phyloP scores from a whole-genome alignment of 2,113 vertebrate species.

The Ascaphus truei region DNA sequence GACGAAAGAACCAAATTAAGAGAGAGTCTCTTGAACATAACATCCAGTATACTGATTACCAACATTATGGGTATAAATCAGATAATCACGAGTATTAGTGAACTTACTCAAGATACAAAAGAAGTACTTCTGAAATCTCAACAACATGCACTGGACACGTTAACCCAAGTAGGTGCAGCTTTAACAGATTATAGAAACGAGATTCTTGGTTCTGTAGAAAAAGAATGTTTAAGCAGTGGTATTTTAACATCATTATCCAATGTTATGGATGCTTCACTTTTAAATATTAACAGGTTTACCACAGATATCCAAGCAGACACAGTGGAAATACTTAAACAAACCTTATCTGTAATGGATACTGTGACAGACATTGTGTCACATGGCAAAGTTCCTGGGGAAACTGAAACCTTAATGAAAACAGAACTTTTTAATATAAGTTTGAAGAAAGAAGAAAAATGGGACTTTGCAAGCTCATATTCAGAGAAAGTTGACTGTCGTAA shows the following conservation, averaged over 20 bases:
- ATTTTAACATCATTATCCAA: slow-evolving; percentile 53
- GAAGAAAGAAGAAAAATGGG: slow-evolving; percentile 45
- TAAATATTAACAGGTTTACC: background rate
- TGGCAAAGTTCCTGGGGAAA: slow-evolving; percentile 53
- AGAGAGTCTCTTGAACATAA: slow-evolving; percentile 44
- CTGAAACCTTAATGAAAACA: slow-evolving; percentile 42
- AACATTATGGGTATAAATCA: slow-evolving; percentile 46
- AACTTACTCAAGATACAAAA: slow-evolving; percentile 39
- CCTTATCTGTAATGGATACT: slow-evolving; percentile 41
- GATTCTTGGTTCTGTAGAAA: slow-evolving; percentile 38
- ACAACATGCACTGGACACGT: slow-evolving; percentile 24
- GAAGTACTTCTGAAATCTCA: slow-evolving; percentile 33
- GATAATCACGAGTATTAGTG: slow-evolving; percentile 41
- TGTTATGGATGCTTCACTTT: slow-evolving; percentile 43
- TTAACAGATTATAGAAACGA: slow-evolving; percentile 5
- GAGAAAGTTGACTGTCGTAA: slow-evolving; percentile 24
- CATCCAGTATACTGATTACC: slow-evolving; percentile 30
- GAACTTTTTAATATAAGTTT: slow-evolving; percentile 50
- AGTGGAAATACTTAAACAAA: background rate
- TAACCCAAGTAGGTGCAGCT: slow-evolving; percentile 33
- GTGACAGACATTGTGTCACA: slow-evolving; percentile 43
- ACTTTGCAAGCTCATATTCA: background rate
- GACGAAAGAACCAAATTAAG: slow-evolving; percentile 18
- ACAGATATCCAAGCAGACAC: background rate
- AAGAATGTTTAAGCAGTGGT: slow-evolving; percentile 51